Conservation (phyloP, 2,888 invertebrate species). For the Heliconius ismenius region DNA sequence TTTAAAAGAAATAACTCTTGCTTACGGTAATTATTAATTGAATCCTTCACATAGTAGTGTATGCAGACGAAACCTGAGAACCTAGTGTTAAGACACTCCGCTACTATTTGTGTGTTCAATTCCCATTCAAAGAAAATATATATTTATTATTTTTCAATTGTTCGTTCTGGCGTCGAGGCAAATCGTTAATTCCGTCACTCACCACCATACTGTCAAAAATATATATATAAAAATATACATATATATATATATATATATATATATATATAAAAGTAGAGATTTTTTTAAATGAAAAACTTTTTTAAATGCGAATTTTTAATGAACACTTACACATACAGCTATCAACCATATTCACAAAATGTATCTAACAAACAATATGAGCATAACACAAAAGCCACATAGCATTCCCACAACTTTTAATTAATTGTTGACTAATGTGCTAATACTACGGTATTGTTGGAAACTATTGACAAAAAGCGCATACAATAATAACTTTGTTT, state of each 20-base stretch:
- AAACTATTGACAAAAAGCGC: conserved; percentile 31
- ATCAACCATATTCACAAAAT: neutral
- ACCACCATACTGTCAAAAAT: neutral
- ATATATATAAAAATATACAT: no score
- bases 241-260: no score
- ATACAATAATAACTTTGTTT: conserved; percentile 11
- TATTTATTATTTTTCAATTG: neutral
- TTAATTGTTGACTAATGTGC: conserved; percentile 38
- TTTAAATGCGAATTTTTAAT: neutral
- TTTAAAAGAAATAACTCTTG: no score
- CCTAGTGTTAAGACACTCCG: no score
- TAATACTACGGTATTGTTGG: conserved; percentile 9
- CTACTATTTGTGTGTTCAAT: no score
- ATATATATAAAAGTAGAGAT: no score
- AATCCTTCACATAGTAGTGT: no score
- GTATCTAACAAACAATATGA: conserved; percentile 11
- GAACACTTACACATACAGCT: neutral
- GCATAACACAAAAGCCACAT: conserved; percentile 16
- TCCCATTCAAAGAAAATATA: neutral
- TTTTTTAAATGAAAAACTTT: neutral
- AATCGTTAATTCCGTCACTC: no score
- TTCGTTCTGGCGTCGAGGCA: no score
- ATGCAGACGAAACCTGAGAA: no score
- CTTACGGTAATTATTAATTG: neutral
- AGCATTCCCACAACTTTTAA: conserved; percentile 35